Evolutionary conservation across 2,888 invertebrate species (phyloP), one percentile per base, ranked within the genome.

Genomic region (Anticlea derivata): DNA sequence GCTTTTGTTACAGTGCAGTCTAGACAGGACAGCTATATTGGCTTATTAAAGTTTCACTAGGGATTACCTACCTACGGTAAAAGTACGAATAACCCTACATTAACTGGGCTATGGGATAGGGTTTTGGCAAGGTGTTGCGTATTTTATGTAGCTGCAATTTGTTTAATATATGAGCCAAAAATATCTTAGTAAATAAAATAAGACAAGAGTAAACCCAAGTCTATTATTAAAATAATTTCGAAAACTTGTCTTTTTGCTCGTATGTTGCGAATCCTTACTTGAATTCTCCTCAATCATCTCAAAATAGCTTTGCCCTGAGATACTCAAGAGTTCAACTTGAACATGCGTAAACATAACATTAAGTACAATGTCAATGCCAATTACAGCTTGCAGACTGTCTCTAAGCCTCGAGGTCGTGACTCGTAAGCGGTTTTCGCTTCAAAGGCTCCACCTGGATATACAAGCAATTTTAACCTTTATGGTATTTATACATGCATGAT

Each of bases 341-440:
- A 63, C 64, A 55, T 47, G 57, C 52, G 59, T 66, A 66, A 65
- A 63, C 60, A 64, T 61, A 33, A 38, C 37, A 39, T 37, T 68
- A 72, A 66, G 66, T 65, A 67, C 71, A 80, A 75, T 73, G 75
- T 76, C 78, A 79, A 77, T 77, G 74, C 58, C 73, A 73, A 73
- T 73, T 73, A 74, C 61, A 65, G 50, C 61, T 56, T 68, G 59
- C 61, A 68, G 50, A 66, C 48, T 52, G 56, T 69, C 66, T 65
- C 68, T 72, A 68, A 72, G 65, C 65, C 66, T 37, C 61, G 68
- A 74, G 70, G 69, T 68, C 73, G 68, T 66, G 61, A 56, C 66
- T 65, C 22, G 52, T 52, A 52, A 60, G 60, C 57, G 27, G 50
- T 38, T 49, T 44, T 52, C 44, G 55, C 51, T 63, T 41, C 57